Evolutionary conservation across 2,888 invertebrate species (phyloP), one percentile per base, ranked within the genome.

Genomic region (Pyrgus malvae): DNA sequence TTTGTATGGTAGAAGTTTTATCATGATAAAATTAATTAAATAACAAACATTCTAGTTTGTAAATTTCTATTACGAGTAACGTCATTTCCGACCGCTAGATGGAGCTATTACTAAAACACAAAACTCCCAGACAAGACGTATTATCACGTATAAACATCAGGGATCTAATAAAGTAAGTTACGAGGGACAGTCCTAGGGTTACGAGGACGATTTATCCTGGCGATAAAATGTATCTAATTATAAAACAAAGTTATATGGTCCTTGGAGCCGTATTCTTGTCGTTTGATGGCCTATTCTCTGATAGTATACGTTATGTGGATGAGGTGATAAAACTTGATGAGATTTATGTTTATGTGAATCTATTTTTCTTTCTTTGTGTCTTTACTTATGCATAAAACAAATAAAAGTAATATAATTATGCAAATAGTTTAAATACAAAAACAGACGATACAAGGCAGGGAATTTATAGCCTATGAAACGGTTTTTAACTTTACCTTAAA

Each of bases 201-300:
- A 49, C 49, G 49, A 40, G 19, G 40, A 19, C 19, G 40, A 40
- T 31, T 40, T 49, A 49, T 49, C 29, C 12, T 40, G 40, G 29
- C 17, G 48, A 40, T 49, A 49, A 48, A 48, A 49, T 40, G 40
- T 19, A 27, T 40, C 49, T 49, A 49, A 49, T 49, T 49, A 49
- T 49, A 41, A 40, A n/a, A 40, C 21, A 48, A 46, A 40, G 31
- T 40, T 49, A 40, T 49, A 49, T 49, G 40, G 40, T 25, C 40
- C 49, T 41, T 49, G 11, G 40, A 46, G 31, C n/a, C 21, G 44
- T 17, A 14, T 40, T 49, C 29, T 40, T n/a, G 29, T 14, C 25
- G 19, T 23, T 49, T 41, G 7, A 45, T 21, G 31, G 31, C 12
- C 2, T 2, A 31, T 14, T 31, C 16, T 33, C 21, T 49, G 27